Conservation (phyloP, 2,888 invertebrate genomes). For the Dusona sp. region DNA sequence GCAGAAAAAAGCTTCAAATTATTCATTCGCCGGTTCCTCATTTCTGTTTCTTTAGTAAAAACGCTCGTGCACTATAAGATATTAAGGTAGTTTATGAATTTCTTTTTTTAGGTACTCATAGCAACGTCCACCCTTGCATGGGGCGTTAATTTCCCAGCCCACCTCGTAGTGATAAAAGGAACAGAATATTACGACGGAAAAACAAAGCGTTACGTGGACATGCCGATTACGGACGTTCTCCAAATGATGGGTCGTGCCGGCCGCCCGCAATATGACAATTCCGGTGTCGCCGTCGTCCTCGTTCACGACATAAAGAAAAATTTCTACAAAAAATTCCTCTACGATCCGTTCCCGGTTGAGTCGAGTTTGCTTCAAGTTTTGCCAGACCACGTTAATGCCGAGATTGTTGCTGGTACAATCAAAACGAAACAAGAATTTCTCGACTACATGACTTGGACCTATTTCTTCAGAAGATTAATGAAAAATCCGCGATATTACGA, state of each 20-base stretch:
- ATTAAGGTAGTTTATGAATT: neutral
- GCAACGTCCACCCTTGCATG: slow-evolving; percentile 99
- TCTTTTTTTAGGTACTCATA: slow-evolving; percentile 90
- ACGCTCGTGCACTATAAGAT: neutral
- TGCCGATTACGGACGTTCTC: slow-evolving; percentile 99
- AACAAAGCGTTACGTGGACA: slow-evolving; percentile 98
- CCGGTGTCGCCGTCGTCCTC: slow-evolving; percentile 94
- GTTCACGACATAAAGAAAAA: slow-evolving; percentile 99
- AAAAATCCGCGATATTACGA: slow-evolving; percentile 97
- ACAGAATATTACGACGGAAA: slow-evolving; percentile 99
- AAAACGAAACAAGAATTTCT: slow-evolving; percentile 95
- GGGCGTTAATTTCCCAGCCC: slow-evolving; percentile 99
- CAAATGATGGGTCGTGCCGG: slow-evolving; percentile 99
- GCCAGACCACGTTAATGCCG: slow-evolving; percentile 99
- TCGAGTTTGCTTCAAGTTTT: slow-evolving; percentile 96
- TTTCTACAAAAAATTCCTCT: slow-evolving; percentile 99
- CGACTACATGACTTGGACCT: slow-evolving; percentile 99
- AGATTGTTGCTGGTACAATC: slow-evolving; percentile 98
- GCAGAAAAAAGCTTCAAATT: no score
- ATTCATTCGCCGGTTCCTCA: no score
- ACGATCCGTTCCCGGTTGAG: slow-evolving; percentile 99
- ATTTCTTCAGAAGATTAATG: slow-evolving; percentile 96
- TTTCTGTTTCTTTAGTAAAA: no score
- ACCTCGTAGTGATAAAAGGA: slow-evolving; percentile 98
- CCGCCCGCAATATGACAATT: slow-evolving; percentile 97